Conservation (phyloP, 2,888 invertebrate genomes). For the Caenorhabditis sp. region DNA sequence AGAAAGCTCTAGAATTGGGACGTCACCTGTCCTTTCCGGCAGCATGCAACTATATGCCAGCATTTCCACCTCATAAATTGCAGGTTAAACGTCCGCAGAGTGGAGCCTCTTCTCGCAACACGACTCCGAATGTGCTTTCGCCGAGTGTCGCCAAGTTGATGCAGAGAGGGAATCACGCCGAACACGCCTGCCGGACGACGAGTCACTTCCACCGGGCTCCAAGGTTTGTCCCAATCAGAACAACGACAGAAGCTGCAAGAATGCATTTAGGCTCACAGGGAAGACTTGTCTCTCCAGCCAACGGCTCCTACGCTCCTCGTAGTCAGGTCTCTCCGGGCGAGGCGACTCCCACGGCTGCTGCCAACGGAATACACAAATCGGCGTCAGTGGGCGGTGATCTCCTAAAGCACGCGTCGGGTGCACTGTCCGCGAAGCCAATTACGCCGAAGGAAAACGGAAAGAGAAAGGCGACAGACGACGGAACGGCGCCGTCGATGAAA, state of each 20-base stretch:
- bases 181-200: conserved; percentile 65
- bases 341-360: conserved; percentile 19
- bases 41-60: background rate
- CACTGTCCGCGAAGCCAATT: conserved; percentile 19
- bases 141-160: conserved; percentile 67
- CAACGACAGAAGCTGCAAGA: background rate
- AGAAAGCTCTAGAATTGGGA: too few species aligned
- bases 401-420: conserved; percentile 50
- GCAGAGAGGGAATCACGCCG: conserved; percentile 73
- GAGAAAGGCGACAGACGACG: conserved; percentile 59
- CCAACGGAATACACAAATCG: conserved; percentile 65
- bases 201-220: conserved; percentile 65
- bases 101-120: conserved; percentile 69
- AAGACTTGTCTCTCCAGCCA: conserved; percentile 64
- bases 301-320: conserved; percentile 66
- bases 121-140: conserved; percentile 74
- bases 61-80: background rate
- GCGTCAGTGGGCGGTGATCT: conserved; percentile 66
- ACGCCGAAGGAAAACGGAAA: conserved; percentile 63
- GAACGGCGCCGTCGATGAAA: conserved; percentile 49
- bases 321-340: conserved; percentile 53
- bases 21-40: too few species aligned
- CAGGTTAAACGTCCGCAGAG: conserved; percentile 54
- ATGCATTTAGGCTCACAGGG: conserved; percentile 47
- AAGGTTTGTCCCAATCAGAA: background rate